Evolutionary conservation across 2,797 vertebrate genomes (phyloP), one percentile per base, ranked within the genome.

Genomic region (Synaphobranchus kaupii): DNA sequence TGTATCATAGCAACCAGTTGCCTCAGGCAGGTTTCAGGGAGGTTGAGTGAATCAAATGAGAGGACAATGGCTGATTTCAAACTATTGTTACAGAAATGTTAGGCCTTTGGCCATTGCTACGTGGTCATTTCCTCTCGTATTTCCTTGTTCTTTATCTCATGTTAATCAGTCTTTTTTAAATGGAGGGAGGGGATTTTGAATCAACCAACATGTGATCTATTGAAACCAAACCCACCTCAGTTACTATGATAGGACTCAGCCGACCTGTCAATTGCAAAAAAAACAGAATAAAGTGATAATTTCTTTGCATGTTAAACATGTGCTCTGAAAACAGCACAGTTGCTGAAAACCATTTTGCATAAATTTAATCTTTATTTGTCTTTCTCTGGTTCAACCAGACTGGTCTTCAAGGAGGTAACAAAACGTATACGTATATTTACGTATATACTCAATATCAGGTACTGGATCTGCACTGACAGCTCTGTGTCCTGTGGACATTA

Each of bases 401-500:
- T 81, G 76, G 25, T 80, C 10, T 83, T 71, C 15, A 60, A 76
- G 52, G 31, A 66, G 6, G 48, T 34, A 31, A 71, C 4, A 71
- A 63, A 52, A 84, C 48, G 56, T 34, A n/a, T 83, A 86, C 25
- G 28, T 39, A 60, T 13, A 63, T 82, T 22, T 22, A 48, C 66
- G 8, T 66, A 58, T 47, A 78, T 25, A 17, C 50, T 58, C 68
- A 85, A 52, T 86, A 96, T 95, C 92, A 94, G 93, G 92, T 96
- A 95, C 95, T 96, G 90, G 92, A 20, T 92, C 92, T 92, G 90
- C 93, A 93, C 93, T 93, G 91, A 93, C 92, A 93, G 91, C 90
- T 92, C 92, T 96, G 91, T 96, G 96, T 96, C 96, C 97, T 93
- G 90, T 96, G 95, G 96, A 97, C 96, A 97, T 94, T 6, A 91